A percentile compares a stretch with the other conserved stretches of the same genome.
These are phyloP conservation scores for Xestia xanthographa DNA, from an alignment of 2,888 invertebrate species.

Conservation along the genomic window DNA sequence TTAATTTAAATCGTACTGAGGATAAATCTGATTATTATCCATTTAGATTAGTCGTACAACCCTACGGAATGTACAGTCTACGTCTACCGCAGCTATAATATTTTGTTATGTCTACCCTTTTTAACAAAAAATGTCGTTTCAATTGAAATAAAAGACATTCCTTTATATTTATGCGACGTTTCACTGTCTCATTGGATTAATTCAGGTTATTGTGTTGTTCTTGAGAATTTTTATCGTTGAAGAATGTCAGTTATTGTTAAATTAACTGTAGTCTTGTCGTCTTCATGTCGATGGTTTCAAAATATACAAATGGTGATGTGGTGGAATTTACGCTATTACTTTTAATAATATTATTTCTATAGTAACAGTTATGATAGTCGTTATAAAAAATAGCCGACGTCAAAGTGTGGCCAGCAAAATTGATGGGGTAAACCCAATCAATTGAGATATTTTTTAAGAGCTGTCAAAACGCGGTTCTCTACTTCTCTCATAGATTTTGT, in stretches of 20 bases:
- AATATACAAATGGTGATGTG: not conserved
- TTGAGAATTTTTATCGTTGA: constrained; percentile 47
- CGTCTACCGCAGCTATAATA: constrained; percentile 35
- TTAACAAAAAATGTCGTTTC: constrained; percentile 47
- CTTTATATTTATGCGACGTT: constrained; percentile 53
- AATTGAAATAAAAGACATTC: constrained; percentile 52
- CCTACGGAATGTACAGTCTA: constrained; percentile 31
- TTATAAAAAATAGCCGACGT: no score
- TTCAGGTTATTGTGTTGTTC: constrained; percentile 39
- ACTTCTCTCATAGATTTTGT: no score
- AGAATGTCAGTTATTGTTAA: constrained; percentile 29
- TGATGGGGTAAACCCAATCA: no score
- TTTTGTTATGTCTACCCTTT: constrained; percentile 63
- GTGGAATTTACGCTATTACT: not conserved
- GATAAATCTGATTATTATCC: not conserved
- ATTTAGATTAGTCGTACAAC: constrained; percentile 15
- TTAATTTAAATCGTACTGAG: not conserved
- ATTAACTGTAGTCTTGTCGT: constrained; percentile 12
- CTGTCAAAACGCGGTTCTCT: no score
- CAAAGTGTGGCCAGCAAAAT: no score
- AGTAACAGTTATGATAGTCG: not conserved
- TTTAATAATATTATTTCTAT: not conserved
- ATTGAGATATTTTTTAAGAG: no score
- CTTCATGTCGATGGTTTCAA: not conserved
- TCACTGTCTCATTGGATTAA: constrained; percentile 42